These are phyloP conservation scores for Amyelois transitella DNA, from an alignment of 1,140 invertebrate genomes.

Conservation along the genomic window DNA sequence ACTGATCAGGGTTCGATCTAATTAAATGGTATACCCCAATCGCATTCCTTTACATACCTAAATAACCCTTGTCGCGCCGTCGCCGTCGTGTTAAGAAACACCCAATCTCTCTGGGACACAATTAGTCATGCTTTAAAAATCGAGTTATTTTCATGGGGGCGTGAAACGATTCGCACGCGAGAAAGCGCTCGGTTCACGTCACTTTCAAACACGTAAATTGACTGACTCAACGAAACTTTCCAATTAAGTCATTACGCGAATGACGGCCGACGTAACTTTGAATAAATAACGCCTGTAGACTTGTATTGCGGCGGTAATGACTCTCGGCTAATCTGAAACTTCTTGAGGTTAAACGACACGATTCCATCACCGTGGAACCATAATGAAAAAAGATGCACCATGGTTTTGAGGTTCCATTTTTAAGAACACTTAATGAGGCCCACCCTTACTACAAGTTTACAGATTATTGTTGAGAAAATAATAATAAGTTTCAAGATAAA, in stretches of 20 bases:
- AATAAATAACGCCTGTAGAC: conserved; percentile 25
- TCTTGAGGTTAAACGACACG: background rate
- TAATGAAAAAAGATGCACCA: too few species aligned
- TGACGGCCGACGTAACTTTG: conserved; percentile 35
- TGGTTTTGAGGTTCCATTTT: too few species aligned
- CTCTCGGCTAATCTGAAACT: background rate
- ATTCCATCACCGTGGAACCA: background rate
- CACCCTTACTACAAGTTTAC: too few species aligned
- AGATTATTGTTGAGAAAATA: too few species aligned
- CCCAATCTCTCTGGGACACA: conserved; percentile 11
- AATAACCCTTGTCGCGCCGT: background rate
- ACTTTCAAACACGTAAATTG: conserved; percentile 37
- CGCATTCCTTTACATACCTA: too few species aligned
- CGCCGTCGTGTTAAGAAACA: background rate
- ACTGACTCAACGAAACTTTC: conserved; percentile 47
- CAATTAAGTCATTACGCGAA: conserved; percentile 57
- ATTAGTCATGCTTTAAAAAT: conserved; percentile 39
- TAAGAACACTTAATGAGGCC: too few species aligned
- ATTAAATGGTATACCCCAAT: too few species aligned
- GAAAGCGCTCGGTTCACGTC: conserved; percentile 36
- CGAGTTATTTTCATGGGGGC: conserved; percentile 26
- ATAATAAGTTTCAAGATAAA: too few species aligned
- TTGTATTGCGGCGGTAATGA: conserved; percentile 22
- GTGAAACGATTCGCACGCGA: conserved; percentile 42
- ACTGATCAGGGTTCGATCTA: too few species aligned